Evolutionary conservation across 2,113 vertebrate genomes (phyloP), one percentile per base, ranked within the genome.

Genomic region (Oreochromis spilurus): DNA sequence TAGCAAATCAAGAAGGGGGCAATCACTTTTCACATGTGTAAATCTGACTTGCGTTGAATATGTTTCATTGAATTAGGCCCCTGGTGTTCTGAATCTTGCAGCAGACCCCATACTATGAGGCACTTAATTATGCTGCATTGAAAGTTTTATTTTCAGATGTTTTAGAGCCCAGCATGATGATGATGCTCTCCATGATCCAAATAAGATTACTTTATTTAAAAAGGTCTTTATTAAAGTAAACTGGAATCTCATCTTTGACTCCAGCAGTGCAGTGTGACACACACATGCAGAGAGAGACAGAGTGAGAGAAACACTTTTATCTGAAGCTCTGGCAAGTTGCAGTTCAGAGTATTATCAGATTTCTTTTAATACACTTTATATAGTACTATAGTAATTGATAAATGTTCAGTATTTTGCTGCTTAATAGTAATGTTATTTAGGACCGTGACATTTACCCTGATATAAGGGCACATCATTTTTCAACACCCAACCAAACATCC

Each of bases 91-190:
- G 54, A 14, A 80, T 24, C 62, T 79, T 1, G 4, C 34, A 9
- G n/a, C 80, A 12, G 34, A 81, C 84, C 43, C 54, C 79, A 50
- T 79, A 70, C 24, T 87, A 24, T 7, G 53, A 77, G 70, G 45
- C 67, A 38, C 26, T 81, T 86, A 81, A 87, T 91, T 92, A 86
- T 78, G 52, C 4, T 9, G 6, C 53, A 43, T 84, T 84, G 62
- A 21, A 72, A 80, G 38, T 43, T 10, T 78, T 67, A 62, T 82
- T 82, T 82, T 57, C 52, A 79, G 38, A 60, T 79, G 57, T 21
- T 90, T 62, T 75, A 57, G 5, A 6, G 45, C 60, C 26, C 62
- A 45, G 79, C 29, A 5, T 75, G 52, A 77, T 13, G 34, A 31
- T 50, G 43, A 50, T 75, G 9, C 70, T 50, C 62, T 72, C 29